A percentile compares a stretch with the other conserved stretches of the same genome.
phyloP scores from a whole-genome alignment of 2,888 invertebrate species.

The Melanostoma scalare region DNA sequence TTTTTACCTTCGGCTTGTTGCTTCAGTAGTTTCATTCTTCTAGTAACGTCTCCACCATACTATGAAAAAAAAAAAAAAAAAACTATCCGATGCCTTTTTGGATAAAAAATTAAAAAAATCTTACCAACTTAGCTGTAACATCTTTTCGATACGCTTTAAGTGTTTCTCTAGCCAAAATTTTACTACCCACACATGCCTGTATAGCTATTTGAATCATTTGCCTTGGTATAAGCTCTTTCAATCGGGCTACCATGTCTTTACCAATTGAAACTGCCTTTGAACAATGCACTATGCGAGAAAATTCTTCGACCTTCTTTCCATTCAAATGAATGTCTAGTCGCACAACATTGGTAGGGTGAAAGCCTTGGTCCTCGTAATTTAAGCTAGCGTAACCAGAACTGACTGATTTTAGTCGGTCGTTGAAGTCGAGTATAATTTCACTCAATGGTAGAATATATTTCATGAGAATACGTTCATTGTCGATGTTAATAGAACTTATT shows the following conservation, averaged over 20 bases:
- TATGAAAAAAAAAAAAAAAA: constrained; percentile 78
- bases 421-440: constrained; percentile 97
- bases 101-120: constrained; percentile 75
- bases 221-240: constrained; percentile 93
- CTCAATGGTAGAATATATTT: constrained; percentile 93
- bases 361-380: constrained; percentile 95
- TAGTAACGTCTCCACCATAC: constrained; percentile 96
- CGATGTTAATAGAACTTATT: constrained; percentile 88
- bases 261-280: constrained; percentile 87
- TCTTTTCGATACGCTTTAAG: constrained; percentile 95
- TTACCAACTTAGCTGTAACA: constrained; percentile 95
- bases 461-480: constrained; percentile 91
- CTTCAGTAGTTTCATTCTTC: constrained; percentile 93
- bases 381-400: constrained; percentile 98
- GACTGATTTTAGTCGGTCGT: constrained; percentile 93
- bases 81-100: constrained; percentile 1
- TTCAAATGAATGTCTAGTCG: constrained; percentile 90
- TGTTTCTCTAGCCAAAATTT: constrained; percentile 92
- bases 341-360: constrained; percentile 88
- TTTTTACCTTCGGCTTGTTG: constrained; percentile 97
- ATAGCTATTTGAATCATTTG: constrained; percentile 94
- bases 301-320: constrained; percentile 90
- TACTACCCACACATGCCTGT: constrained; percentile 91
- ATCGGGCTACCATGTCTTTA: constrained; percentile 87
- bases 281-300: constrained; percentile 90